Evolutionary conservation across 2,797 vertebrate genomes (phyloP).

Genomic region (Pseudotriccus pelzelni): DNA sequence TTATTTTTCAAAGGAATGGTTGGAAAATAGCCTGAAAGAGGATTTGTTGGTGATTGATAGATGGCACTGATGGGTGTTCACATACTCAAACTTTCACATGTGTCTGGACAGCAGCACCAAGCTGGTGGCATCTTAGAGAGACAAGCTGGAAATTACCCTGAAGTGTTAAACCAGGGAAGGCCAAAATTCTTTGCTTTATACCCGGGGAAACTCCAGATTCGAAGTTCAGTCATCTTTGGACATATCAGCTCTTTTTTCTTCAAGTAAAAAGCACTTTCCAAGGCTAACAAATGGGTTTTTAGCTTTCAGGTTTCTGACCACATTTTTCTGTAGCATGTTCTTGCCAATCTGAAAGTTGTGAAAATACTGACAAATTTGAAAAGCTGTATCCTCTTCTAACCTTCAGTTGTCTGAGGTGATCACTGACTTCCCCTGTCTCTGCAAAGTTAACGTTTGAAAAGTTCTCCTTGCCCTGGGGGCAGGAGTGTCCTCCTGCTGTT

Average conservation of each 20-base stretch:
- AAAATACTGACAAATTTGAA: not conserved
- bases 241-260: not conserved
- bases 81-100: accelerated
- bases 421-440: not conserved
- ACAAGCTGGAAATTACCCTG: not conserved
- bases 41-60: not conserved
- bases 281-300: not conserved
- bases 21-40: not conserved
- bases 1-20: not conserved
- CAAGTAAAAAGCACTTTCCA: not conserved
- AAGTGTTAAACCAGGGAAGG: not conserved
- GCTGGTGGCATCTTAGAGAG: not conserved
- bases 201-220: not conserved
- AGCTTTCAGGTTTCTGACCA: not conserved
- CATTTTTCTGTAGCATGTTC: not conserved
- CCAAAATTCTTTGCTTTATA: not conserved
- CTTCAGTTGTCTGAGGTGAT: not conserved
- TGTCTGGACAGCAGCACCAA: not conserved
- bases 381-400: not conserved
- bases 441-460: not conserved
- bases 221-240: not conserved
- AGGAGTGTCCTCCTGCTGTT: not conserved
- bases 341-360: not conserved
- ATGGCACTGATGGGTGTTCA: not conserved
- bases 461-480: not conserved